Base-by-base conservation (phyloP, 2,113 vertebrate species). In the Pseudorectes ferrugineus region DNA sequence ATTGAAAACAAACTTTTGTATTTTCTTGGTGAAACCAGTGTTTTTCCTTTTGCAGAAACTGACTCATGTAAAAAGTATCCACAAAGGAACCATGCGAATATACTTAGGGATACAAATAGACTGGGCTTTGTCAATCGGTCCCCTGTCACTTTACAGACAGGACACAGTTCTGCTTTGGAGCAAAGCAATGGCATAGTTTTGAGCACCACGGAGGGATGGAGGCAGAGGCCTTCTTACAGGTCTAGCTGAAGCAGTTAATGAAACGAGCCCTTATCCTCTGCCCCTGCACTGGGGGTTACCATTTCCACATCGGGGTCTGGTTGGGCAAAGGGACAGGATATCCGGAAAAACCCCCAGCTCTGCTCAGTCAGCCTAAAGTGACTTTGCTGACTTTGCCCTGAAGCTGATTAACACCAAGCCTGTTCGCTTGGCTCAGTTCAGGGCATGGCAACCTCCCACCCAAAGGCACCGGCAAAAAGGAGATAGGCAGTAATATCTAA, bases 11-110 rank as follows among this genome's bases (percentile, higher is more conserved):
- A 95, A 79, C 25, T 22, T 61, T 89, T 52, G 70, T 55, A 38
- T 79, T 94, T 95, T 92, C 63, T 57, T 78, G 85, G 72, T 96
- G 66, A 92, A 94, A 88, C 62, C 63, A 52, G 23, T 72, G 78
- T 72, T 94, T 92, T 94, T 68, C 49, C 54, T 93, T 81, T 75
- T 22, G 16, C 46, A 95, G 85, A 91, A 96, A 62, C 35, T 96
- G 95, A 92, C 87, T 94, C 79, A 81, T 38, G 46, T 81, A 66
- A 63, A 92, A 97, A 94, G 71, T 35, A 96, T 94, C 88, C 63
- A 42, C 62, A 61, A 70, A 94, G 35, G 43, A 80, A 80, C 51
- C 46, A 36, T 29, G 63, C 1, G 6, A 58, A 70, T 77, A 42
- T 38, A 70, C 38, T 43, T 28, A 40, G 87, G 54, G 63, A 63